A percentile compares a stretch with the other conserved stretches of the same genome.
phyloP scores from a whole-genome alignment of 2,888 invertebrate species.

The Campaea margaritaria region DNA sequence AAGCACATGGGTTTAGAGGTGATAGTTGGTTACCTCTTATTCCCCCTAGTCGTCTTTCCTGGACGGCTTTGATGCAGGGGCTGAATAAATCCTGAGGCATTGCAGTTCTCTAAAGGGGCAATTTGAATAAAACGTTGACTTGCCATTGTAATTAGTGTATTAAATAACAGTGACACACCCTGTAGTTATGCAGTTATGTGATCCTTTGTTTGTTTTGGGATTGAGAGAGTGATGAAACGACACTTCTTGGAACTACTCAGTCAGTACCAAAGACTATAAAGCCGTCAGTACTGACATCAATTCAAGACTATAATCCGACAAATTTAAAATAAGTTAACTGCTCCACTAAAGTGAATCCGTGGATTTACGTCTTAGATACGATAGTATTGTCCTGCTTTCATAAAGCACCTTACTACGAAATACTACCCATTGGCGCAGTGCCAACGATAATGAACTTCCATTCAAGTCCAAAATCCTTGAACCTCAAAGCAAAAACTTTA shows the following conservation, averaged over 20 bases:
- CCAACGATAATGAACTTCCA: conserved; percentile 17
- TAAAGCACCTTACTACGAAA: not conserved
- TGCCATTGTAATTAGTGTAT: conserved; percentile 2
- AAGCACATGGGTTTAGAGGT: not conserved
- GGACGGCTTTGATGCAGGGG: conserved; percentile 9
- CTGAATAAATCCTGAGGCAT: not conserved
- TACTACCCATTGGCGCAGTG: conserved; percentile 9
- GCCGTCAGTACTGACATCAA: no score
- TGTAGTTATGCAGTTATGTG: not conserved
- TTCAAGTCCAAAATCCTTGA: conserved; percentile 17
- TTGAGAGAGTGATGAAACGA: not conserved
- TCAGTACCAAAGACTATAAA: not conserved
- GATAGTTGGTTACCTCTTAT: not conserved
- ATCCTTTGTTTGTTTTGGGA: not conserved
- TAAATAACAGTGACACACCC: conserved; percentile 1
- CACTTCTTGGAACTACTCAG: not conserved
- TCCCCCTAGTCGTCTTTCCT: conserved; percentile 4
- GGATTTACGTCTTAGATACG: not conserved
- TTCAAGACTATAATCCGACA: no score
- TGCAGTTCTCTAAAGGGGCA: conserved; percentile 6
- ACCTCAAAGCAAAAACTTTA: conserved; percentile 18
- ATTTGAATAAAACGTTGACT: conserved; percentile 11
- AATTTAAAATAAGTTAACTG: no score
- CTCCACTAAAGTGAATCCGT: no score
- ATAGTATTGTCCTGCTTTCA: not conserved